Evolutionary conservation across 1,140 invertebrate species (phyloP).

Genomic region (Mamestra configurata): DNA sequence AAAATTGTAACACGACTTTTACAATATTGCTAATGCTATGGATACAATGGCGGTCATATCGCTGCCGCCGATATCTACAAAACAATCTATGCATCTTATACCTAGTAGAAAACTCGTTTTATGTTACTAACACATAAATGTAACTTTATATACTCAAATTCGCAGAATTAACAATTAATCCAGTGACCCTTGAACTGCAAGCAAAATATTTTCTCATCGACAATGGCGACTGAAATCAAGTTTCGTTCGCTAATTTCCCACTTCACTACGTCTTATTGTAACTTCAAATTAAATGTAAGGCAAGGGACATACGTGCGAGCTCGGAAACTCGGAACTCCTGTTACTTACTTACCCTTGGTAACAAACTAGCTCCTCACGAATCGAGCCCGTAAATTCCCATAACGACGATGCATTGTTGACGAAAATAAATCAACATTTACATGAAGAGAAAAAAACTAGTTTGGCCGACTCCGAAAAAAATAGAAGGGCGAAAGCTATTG

Average conservation of each 20-base stretch:
- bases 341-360: conserved; percentile 22
- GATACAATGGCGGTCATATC: too few relatives aligned
- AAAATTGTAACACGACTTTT: too few relatives aligned
- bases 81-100: too few relatives aligned
- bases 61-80: too few relatives aligned
- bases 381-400: conserved; percentile 72
- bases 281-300: conserved; percentile 60
- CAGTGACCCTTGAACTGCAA: conserved; percentile 57
- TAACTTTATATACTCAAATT: conserved; percentile 33
- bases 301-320: conserved; percentile 42
- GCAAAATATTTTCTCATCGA: conserved; percentile 58
- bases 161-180: conserved; percentile 5
- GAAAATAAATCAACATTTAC: conserved; percentile 83
- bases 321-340: conserved; percentile 25
- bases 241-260: conserved; percentile 63
- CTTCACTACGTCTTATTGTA: conserved; percentile 67
- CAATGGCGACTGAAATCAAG: conserved; percentile 50
- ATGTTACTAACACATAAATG: not conserved
- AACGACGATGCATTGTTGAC: conserved; percentile 75
- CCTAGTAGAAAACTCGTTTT: conserved; percentile 7
- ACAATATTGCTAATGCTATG: too few relatives aligned
- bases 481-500: conserved; percentile 70
- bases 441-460: conserved; percentile 76
- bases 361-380: conserved; percentile 48
- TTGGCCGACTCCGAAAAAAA: conserved; percentile 58